A percentile compares a stretch with the other conserved stretches of the same genome.
These are phyloP conservation scores for Enteromius trimaculatus DNA, from an alignment of 2,797 vertebrate genomes.

Conservation along the genomic window DNA sequence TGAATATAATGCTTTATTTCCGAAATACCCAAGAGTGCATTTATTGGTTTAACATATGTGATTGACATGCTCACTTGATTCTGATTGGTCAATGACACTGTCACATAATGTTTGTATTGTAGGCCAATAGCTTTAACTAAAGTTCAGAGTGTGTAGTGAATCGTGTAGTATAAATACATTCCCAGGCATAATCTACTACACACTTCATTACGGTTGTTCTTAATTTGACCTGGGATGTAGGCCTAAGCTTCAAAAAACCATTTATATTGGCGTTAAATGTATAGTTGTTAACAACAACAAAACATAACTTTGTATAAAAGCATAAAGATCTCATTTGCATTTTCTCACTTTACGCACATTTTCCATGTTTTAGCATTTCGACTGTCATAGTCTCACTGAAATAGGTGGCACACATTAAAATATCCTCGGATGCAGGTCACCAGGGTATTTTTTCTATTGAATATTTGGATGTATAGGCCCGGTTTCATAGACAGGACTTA, in stretches of 20 bases:
- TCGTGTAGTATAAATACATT: not conserved
- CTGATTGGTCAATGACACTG: slow-evolving; percentile 7
- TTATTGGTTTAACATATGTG: not conserved
- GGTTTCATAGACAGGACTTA: too few species aligned
- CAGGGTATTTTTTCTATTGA: not conserved
- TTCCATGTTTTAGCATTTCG: not conserved
- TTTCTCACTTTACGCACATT: not conserved
- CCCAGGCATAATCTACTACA: not conserved
- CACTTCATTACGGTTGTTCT: not conserved
- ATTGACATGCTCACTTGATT: not conserved
- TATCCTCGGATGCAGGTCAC: not conserved
- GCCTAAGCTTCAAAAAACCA: not conserved
- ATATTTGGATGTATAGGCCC: too few species aligned
- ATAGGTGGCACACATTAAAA: not conserved
- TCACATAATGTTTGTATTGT: not conserved
- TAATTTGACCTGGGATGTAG: not conserved
- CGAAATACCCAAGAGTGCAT: not conserved
- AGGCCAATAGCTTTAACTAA: not conserved
- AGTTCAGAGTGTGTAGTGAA: not conserved
- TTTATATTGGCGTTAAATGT: not conserved
- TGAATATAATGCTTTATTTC: not conserved
- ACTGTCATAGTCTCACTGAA: not conserved
- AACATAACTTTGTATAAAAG: not conserved
- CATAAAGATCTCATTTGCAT: not conserved
- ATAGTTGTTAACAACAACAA: not conserved